Evolutionary conservation across 2,888 invertebrate genomes (phyloP), one percentile per base, ranked within the genome.

Genomic region (Plebejus anna): DNA sequence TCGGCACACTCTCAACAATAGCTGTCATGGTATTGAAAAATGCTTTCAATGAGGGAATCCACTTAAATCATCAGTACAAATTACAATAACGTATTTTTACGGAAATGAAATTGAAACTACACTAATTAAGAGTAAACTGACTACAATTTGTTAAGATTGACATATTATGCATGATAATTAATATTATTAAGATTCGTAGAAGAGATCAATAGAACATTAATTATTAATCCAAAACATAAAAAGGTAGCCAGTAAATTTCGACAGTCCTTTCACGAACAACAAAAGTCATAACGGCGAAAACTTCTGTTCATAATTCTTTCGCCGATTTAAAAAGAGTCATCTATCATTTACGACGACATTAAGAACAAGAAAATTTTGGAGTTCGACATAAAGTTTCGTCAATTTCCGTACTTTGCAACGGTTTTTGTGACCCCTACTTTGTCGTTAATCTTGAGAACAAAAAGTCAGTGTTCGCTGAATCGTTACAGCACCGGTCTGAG

Each of bases 231-330:
- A 13, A 71, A 71, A 13, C 51, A 4, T 9, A 28, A 22, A 72
- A 72, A 55, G 5, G 16, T 42, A 32, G 28, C 59, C 32, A 47
- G 13, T n/a, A 59, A 72, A 72, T 47, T 66, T 66, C 32, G 66
- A 4, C 72, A 76, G 59, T n/a, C 59, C 59, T 85, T 86, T 86
- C 85, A 85, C 87, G 85, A 88, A 87, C 89, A 88, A 87, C 87
- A 86, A 88, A 91, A 91, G 90, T 90, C 89, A 89, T 91, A 90
- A 91, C 90, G 88, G 90, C 84, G 87, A 90, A 90, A 91, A 92
- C 91, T 91, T 90, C 90, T 92, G 91, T 91, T 90, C 89, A 89
- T 91, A 92, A 92, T 92, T 92, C 91, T 90, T 92, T 92, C 91
- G 85, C 90, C 90, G 91, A 91, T 92, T 91, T 90, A 89, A 91